Conservation (phyloP, 2,888 invertebrate species). For the Orthonychiurus folsomi region DNA sequence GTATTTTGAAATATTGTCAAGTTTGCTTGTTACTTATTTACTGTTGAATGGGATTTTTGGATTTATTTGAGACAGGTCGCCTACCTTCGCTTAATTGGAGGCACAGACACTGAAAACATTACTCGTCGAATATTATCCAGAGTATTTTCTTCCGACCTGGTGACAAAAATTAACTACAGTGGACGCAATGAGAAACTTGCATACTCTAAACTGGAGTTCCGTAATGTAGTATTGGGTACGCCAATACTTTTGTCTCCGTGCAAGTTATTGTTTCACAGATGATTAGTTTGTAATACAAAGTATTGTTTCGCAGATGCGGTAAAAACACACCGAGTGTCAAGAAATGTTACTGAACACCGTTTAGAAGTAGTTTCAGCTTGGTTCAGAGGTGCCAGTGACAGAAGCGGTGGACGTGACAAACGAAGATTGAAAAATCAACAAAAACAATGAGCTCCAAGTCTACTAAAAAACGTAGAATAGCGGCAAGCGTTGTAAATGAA, state of each 20-base stretch:
- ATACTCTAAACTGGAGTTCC: neutral
- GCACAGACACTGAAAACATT: neutral
- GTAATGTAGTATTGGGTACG: neutral
- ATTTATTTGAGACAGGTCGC: no score
- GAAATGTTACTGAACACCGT: constrained; percentile 3
- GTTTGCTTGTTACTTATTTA: neutral
- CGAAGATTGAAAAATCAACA: neutral
- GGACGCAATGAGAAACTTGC: neutral
- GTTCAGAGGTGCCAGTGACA: constrained; percentile 14
- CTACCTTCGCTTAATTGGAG: neutral
- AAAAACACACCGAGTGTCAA: neutral
- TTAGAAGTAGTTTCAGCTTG: constrained; percentile 10
- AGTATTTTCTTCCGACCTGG: neutral
- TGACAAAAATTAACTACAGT: neutral
- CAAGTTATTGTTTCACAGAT: no score
- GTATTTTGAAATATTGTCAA: neutral
- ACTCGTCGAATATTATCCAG: neutral
- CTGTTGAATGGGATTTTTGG: neutral
- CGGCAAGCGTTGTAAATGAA: neutral
- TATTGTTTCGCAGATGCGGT: constrained; percentile 13
- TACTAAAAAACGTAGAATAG: neutral
- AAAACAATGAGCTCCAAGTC: neutral
- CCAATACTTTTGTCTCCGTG: no score
- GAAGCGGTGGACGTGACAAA: constrained; percentile 14
- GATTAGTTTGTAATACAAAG: no score